Evolutionary conservation across 2,797 vertebrate genomes (phyloP).

Genomic region (Halcyon badia): DNA sequence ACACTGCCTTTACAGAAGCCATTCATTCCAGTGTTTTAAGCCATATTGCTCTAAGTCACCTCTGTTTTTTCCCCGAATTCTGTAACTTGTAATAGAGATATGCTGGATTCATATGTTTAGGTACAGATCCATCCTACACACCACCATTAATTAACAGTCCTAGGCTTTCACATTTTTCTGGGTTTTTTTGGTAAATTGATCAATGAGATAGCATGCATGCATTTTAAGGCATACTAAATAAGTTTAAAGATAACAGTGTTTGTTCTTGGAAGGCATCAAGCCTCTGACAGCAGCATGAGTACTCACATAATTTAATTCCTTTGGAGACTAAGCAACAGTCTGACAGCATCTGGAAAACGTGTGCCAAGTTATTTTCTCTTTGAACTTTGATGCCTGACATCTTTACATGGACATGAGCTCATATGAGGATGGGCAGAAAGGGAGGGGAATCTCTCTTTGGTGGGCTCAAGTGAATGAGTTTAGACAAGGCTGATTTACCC

Average conservation of each 20-base stretch:
- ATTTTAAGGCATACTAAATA: background rate
- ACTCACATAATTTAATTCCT: slow-evolving; percentile 59
- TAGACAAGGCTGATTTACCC: slow-evolving; percentile 64
- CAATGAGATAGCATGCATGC: background rate
- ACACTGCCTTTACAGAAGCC: background rate
- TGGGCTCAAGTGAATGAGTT: slow-evolving; percentile 50
- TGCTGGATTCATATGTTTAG: background rate
- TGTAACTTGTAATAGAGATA: background rate
- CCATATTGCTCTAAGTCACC: background rate
- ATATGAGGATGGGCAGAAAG: slow-evolving; percentile 49
- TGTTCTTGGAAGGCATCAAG: slow-evolving; percentile 9
- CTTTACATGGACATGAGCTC: slow-evolving; percentile 59
- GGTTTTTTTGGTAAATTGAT: background rate
- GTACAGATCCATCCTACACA: background rate
- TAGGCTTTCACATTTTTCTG: background rate
- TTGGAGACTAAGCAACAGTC: slow-evolving; percentile 41
- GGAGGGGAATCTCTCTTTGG: slow-evolving; percentile 39
- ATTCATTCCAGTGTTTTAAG: background rate
- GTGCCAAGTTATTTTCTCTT: slow-evolving; percentile 59
- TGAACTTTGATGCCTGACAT: slow-evolving; percentile 61
- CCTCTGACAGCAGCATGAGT: slow-evolving; percentile 18
- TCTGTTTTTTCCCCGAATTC: background rate
- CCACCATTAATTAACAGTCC: background rate
- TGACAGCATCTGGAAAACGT: slow-evolving; percentile 54
- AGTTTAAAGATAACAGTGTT: background rate